Evolutionary conservation across 2,888 invertebrate species (phyloP).

Genomic region (Oxycera nigricornis): DNA sequence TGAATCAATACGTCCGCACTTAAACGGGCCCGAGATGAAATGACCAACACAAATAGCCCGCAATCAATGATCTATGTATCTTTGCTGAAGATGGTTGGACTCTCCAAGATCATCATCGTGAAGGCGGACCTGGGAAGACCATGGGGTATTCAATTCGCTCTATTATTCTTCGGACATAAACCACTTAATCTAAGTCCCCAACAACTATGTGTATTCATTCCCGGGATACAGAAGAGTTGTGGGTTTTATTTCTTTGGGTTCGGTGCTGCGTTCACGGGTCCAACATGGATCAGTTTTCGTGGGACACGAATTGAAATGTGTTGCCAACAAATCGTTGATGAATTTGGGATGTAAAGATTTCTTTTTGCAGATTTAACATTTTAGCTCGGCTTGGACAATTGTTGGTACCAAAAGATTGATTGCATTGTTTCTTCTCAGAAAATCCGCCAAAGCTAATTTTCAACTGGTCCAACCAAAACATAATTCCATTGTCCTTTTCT

Average conservation of each 20-base stretch:
- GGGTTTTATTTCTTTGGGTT: neutral
- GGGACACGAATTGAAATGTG: too few species aligned
- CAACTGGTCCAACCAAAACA: too few species aligned
- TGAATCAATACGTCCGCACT: neutral
- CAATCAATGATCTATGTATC: neutral
- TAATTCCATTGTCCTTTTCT: too few species aligned
- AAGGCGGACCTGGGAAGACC: too few species aligned
- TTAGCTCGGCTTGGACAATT: too few species aligned
- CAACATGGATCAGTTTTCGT: neutral
- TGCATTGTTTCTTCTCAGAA: too few species aligned
- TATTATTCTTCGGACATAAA: conserved; percentile 3
- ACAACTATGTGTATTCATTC: neutral
- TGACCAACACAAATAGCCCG: too few species aligned
- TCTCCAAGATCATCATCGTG: neutral
- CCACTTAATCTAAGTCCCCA: neutral
- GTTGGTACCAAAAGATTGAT: too few species aligned
- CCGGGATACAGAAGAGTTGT: neutral
- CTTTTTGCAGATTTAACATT: too few species aligned
- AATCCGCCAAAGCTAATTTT: too few species aligned
- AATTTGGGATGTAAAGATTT: too few species aligned
- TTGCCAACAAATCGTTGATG: too few species aligned
- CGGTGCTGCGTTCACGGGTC: neutral
- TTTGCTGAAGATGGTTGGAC: neutral
- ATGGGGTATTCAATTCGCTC: neutral
- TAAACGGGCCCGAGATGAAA: neutral